Base-by-base conservation (phyloP, 1,140 invertebrate genomes). In the Drosophila erecta region DNA sequence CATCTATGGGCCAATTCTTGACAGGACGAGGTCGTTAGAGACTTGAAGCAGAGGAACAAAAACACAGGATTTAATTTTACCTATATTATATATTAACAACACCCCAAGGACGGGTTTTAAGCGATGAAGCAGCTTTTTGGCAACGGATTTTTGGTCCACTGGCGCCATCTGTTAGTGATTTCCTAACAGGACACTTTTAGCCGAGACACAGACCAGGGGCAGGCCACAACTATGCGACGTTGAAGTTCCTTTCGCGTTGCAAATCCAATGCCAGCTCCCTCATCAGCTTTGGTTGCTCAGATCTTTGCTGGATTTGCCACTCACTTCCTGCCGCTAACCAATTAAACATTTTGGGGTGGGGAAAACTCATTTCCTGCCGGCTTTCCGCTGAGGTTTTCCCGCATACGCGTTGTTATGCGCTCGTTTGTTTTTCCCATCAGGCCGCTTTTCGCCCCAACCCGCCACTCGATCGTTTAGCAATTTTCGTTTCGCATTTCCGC, bases 401-500 rank as follows among this genome's bases (percentile, higher is more conserved):
- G 33, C 50, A 37, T 37, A 33, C 33, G 24, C 14, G 24, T 0
- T 7, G 57, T 53, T 55, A 30, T 30, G 2, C 30, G 2, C 37
- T 38, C 5, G 37, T 38, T 38, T 44, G 46, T 49, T 51, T 65
- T 58, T 56, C 37, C 64, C 59, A 40, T 67, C 22, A 24, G 27
- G 3, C 15, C 35, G 22, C 7, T 12, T 24, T 20, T n/a, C 5
- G 37, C 37, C 37, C 12, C 17, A 17, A 17, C 38, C 30, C 27
- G 12, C 20, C 33, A 20, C 20, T 27, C 33, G 38, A 55, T 37
- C 54, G 27, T 37, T 72, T 49, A 30, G 66, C 69, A 43, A 59
- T 72, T 58, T 67, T 71, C 49, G 15, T 24, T 71, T 71, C 20
- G 51, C 53, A 57, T 70, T 69, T 70, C 47, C 61, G 49, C 33